Evolutionary conservation across 92 coral and sea anemone species (phyloP).

Genomic region (Phymanthus crucifer): DNA sequence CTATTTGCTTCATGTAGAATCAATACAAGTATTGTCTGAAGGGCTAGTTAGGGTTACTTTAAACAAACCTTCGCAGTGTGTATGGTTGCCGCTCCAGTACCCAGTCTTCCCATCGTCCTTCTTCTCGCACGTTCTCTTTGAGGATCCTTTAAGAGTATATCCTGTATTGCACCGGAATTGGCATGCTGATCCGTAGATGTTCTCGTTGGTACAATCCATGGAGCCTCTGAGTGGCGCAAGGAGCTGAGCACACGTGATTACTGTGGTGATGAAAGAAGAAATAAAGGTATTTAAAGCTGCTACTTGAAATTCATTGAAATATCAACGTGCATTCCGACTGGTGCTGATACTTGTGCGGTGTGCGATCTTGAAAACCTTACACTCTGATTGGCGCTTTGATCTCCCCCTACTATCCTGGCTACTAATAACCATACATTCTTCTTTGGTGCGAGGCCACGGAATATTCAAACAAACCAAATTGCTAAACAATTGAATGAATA

Average conservation of each 20-base stretch:
- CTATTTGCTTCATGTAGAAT: no score
- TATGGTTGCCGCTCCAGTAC: slow-evolving; percentile 58
- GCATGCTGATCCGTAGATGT: slow-evolving; percentile 60
- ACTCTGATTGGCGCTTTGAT: no score
- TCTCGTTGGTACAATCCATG: slow-evolving; percentile 39
- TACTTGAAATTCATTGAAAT: no score
- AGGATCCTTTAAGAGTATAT: slow-evolving; percentile 31
- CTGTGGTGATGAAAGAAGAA: slow-evolving; percentile 14
- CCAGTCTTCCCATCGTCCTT: slow-evolving; percentile 23
- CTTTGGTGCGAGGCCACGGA: no score
- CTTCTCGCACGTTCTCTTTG: slow-evolving; percentile 49
- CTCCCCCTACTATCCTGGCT: no score
- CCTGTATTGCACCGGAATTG: slow-evolving; percentile 46
- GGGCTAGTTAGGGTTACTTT: background rate
- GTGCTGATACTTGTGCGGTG: no score
- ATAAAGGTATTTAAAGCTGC: background rate
- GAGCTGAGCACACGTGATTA: slow-evolving; percentile 54
- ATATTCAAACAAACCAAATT: no score
- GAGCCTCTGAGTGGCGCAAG: slow-evolving; percentile 56
- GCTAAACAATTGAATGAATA: no score
- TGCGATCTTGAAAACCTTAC: no score
- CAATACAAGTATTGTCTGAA: no score
- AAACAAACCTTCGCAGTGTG: slow-evolving; percentile 35
- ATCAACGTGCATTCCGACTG: no score
- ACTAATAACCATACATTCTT: no score